Evolutionary conservation across 2,113 vertebrate genomes (phyloP).

Genomic region (Dolichotis patagonum): DNA sequence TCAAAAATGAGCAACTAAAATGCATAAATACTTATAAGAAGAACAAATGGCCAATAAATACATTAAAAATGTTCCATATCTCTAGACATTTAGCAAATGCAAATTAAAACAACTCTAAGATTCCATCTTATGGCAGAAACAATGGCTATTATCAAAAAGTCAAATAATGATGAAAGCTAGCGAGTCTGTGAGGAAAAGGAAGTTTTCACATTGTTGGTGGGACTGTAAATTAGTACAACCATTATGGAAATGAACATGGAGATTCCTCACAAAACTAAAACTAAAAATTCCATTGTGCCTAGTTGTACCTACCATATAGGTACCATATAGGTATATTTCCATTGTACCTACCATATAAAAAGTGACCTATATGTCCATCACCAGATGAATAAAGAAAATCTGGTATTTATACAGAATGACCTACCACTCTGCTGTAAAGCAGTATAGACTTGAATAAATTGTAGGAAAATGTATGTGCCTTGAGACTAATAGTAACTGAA

Average conservation of each 20-base stretch:
- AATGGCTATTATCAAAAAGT: no score
- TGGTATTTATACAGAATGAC: background rate
- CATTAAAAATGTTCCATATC: background rate
- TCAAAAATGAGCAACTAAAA: background rate
- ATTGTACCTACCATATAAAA: no score
- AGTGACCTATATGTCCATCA: no score
- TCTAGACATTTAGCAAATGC: background rate
- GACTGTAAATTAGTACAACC: no score
- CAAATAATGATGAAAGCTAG: no score
- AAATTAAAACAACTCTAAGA: no score
- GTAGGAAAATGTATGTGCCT: background rate
- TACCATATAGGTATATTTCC: no score
- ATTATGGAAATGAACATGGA: no score
- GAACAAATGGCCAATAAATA: background rate
- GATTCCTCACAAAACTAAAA: background rate
- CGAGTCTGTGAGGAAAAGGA: no score
- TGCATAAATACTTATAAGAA: background rate
- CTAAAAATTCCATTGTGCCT: background rate
- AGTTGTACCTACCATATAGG: no score
- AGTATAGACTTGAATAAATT: background rate
- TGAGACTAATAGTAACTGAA: background rate
- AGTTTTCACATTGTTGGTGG: no score
- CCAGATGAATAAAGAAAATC: background rate
- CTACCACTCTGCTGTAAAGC: background rate
- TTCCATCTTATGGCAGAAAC: no score